Evolutionary conservation across 1,140 invertebrate species (phyloP), one percentile per base, ranked within the genome.

Genomic region (Drosophila navojoa): DNA sequence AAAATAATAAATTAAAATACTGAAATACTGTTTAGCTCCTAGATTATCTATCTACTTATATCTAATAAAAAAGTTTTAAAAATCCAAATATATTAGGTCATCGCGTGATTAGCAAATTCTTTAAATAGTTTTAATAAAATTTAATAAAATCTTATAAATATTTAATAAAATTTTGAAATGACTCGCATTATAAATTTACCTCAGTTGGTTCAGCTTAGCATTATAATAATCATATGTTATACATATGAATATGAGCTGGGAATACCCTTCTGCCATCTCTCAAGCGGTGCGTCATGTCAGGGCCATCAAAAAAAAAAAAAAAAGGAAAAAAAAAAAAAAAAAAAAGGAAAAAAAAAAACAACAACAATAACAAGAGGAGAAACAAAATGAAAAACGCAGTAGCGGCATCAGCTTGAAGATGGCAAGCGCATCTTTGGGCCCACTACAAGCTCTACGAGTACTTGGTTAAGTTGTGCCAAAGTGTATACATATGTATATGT

Each of bases 371-470:
- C 4, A 47, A 67, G 11, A 27, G 19, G 38, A 16, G 22, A 57
- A 6, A 25, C 19, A 16, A 67, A 40, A 38, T 40, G 57, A n/a
- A 35, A 47, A 52, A 29, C 47, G 29, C 40, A 49, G 45, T 50
- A 45, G 16, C 58, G 29, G 63, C 63, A 58, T 67, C 62, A 66
- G 58, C 70, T 72, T 72, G 63, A 72, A 67, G 70, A 72, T 72
- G 70, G 67, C 70, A 72, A 72, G 70, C 63, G 70, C 63, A 72
- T 72, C 70, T 68, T 72, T 59, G 63, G 70, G 32, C 47, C 64
- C 63, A 49, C 55, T 29, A 47, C 32, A 32, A 63, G 68, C 16
- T 57, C 53, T 35, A 60, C 32, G 63, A 72, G 63, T 54, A 68
- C 63, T 54, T 38, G 63, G 27, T 59, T 71, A 19, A 66, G 69